These are phyloP conservation scores for Notoglanidium macrostoma DNA, from an alignment of 2,797 vertebrate genomes.

Conservation along the genomic window DNA sequence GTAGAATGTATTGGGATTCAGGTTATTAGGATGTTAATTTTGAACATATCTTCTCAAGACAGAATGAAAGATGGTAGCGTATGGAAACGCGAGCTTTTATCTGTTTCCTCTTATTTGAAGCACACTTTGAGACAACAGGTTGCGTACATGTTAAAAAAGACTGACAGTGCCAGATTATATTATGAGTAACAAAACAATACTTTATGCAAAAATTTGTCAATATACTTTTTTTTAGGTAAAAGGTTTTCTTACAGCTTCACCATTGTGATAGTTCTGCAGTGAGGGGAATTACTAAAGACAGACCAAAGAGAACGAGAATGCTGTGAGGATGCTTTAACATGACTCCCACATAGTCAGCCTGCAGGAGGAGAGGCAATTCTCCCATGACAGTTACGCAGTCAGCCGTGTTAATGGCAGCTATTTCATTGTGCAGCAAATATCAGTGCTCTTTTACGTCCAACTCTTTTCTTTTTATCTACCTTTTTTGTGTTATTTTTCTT, in stretches of 20 bases:
- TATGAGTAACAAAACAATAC: neutral
- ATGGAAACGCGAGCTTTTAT: neutral
- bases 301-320: neutral
- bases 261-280: too few species aligned
- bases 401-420: constrained; percentile 25
- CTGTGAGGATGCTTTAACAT: neutral
- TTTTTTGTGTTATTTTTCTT: neutral
- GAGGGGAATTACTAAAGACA: neutral
- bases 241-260: too few species aligned
- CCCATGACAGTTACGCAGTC: constrained; percentile 26
- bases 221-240: neutral
- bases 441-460: constrained; percentile 6
- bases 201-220: neutral
- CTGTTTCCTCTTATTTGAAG: too few species aligned
- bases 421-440: constrained; percentile 26
- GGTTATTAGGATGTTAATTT: neutral
- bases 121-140: too few species aligned
- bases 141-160: neutral
- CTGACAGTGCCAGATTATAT: neutral
- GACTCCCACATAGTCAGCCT: neutral
- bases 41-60: neutral
- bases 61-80: neutral
- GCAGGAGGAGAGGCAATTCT: constrained; percentile 46
- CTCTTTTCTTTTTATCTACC: neutral
- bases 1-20: neutral